Percentiles rank a stretch among this genome's conserved stretches.
These are phyloP conservation scores for Limnephilus marmoratus DNA, from an alignment of 2,888 invertebrate species.

Conservation along the genomic window DNA sequence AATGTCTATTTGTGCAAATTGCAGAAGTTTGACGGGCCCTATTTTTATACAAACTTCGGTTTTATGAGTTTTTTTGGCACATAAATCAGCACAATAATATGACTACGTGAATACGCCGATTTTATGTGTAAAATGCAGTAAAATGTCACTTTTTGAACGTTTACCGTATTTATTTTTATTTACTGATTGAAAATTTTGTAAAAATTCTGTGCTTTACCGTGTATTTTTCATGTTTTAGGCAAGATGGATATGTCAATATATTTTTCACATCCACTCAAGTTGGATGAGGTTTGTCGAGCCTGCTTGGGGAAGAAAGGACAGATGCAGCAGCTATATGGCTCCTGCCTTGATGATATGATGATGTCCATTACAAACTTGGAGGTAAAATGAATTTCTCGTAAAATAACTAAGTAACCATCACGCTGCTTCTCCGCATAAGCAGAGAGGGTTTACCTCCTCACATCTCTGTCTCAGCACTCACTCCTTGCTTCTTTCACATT, in stretches of 20 bases:
- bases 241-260: conserved; percentile 54
- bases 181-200: background rate
- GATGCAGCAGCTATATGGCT: conserved; percentile 75
- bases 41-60: background rate
- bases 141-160: background rate
- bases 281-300: conserved; percentile 74
- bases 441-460: no score
- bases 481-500: no score
- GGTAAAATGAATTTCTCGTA: conserved; percentile 67
- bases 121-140: background rate
- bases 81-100: background rate
- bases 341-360: conserved; percentile 75
- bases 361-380: conserved; percentile 72
- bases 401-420: background rate
- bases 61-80: background rate
- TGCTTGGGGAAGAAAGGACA: conserved; percentile 74
- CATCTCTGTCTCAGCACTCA: no score
- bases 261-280: conserved; percentile 50
- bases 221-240: conserved; percentile 5
- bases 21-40: background rate
- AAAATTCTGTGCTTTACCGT: background rate
- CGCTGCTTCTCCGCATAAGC: no score
- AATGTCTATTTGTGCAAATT: background rate
- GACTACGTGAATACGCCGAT: background rate
- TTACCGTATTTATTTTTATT: background rate